phyloP scores from a whole-genome alignment of 1,140 invertebrate species.

The Drosophila serrata region DNA sequence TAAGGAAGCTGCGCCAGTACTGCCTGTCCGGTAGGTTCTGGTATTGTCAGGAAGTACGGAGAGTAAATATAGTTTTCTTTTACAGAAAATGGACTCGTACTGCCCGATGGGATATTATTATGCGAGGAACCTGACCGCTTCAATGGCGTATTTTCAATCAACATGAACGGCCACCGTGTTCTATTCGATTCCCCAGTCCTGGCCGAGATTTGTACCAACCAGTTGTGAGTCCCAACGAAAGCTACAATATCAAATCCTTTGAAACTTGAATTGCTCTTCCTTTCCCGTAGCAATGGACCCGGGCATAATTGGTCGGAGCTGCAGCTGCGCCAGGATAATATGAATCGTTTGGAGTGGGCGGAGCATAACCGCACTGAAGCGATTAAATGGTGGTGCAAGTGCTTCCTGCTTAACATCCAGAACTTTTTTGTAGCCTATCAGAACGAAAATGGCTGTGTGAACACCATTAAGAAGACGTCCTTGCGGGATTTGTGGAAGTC shows the following conservation, averaged over 20 bases:
- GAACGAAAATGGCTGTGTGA: constrained; percentile 33
- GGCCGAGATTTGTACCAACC: constrained; percentile 7
- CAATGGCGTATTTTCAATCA: constrained; percentile 37
- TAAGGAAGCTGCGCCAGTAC: constrained; percentile 32
- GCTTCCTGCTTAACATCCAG: constrained; percentile 49
- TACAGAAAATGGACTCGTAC: constrained; percentile 11
- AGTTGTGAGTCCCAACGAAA: constrained; percentile 9
- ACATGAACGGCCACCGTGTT: constrained; percentile 7
- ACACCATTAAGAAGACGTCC: constrained; percentile 7
- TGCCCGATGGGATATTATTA: not conserved
- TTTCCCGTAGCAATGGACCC: not conserved
- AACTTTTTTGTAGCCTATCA: constrained; percentile 37
- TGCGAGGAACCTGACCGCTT: constrained; percentile 8
- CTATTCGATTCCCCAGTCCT: constrained; percentile 57
- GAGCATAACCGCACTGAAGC: constrained; percentile 24
- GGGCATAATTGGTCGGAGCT: constrained; percentile 29
- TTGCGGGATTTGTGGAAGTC: constrained; percentile 24
- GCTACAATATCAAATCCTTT: too few relatives aligned
- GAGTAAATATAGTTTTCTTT: not conserved
- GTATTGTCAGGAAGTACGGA: rapidly evolving
- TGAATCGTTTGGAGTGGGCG: constrained; percentile 55
- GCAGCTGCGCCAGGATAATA: constrained; percentile 39
- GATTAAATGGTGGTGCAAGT: constrained; percentile 59
- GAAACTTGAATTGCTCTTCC: not conserved
- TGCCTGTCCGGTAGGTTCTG: constrained; percentile 21